phyloP scores from a whole-genome alignment of 23 tunicate genomes.

The Clavelina lepadiformis region DNA sequence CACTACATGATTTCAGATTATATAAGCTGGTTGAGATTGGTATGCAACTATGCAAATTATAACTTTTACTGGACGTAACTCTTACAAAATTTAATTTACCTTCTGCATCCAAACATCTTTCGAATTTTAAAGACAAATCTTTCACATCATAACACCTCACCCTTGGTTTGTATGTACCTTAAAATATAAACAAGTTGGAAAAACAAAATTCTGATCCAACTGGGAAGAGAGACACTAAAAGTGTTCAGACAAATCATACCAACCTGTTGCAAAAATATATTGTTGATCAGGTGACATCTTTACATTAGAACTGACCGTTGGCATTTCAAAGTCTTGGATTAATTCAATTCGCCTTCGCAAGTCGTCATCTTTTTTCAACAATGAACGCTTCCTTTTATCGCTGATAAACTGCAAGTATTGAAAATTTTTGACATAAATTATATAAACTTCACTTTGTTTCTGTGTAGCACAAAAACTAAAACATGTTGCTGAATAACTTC shows the following conservation, averaged over 20 bases:
- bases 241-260: no score
- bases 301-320: slow-evolving; percentile 77
- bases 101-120: slow-evolving; percentile 89
- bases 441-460: neutral
- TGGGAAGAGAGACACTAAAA: neutral
- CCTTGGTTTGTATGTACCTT: slow-evolving; percentile 90
- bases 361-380: slow-evolving; percentile 66
- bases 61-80: no score
- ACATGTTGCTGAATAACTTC: neutral
- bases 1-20: no score
- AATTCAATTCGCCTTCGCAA: slow-evolving; percentile 89
- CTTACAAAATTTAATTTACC: no score
- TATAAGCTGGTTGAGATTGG: no score
- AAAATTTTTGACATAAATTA: neutral
- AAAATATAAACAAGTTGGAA: neutral
- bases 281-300: slow-evolving; percentile 75
- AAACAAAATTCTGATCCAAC: neutral
- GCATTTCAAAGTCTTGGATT: slow-evolving; percentile 96
- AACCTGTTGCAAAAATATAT: slow-evolving; percentile 88
- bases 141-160: slow-evolving; percentile 90
- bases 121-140: slow-evolving; percentile 87
- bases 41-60: no score
- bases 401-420: slow-evolving; percentile 37
- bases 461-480: neutral
- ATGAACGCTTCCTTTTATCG: slow-evolving; percentile 49